A percentile compares a stretch with the other conserved stretches of the same genome.
phyloP scores from a whole-genome alignment of 2,797 vertebrate genomes.

The Aulostomus chinensis region DNA sequence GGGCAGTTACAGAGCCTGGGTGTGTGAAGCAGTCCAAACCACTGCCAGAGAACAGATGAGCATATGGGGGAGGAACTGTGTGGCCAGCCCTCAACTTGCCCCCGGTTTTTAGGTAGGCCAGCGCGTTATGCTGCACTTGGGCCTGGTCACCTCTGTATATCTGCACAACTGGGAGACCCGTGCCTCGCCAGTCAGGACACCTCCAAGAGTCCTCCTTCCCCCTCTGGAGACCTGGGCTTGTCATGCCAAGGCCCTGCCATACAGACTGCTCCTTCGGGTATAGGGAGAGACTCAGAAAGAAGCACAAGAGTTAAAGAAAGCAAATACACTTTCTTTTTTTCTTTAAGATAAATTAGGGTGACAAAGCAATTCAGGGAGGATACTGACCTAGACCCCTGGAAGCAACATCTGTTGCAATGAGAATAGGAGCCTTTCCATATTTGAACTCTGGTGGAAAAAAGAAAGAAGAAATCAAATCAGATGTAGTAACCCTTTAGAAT shows the following conservation, averaged over 20 bases:
- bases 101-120: slow-evolving; percentile 93
- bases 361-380: slow-evolving; percentile 7
- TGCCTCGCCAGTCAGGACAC: slow-evolving; percentile 93
- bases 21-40: slow-evolving; percentile 81
- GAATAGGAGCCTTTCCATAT: slow-evolving; percentile 97
- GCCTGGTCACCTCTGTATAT: slow-evolving; percentile 94
- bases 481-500: background rate
- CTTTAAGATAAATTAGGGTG: slow-evolving; percentile 40
- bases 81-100: slow-evolving; percentile 78
- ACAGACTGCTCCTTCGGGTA: slow-evolving; percentile 97
- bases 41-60: slow-evolving; percentile 74
- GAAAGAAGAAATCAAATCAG: background rate
- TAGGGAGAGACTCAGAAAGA: slow-evolving; percentile 97
- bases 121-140: slow-evolving; percentile 85
- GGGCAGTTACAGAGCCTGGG: slow-evolving; percentile 69
- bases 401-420: slow-evolving; percentile 98
- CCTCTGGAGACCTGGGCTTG: slow-evolving; percentile 97
- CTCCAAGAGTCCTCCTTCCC: slow-evolving; percentile 98
- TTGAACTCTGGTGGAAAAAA: slow-evolving; percentile 88
- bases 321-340: slow-evolving; percentile 90
- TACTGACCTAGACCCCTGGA: slow-evolving; percentile 97
- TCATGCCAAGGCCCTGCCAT: slow-evolving; percentile 99
- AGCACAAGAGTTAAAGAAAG: slow-evolving; percentile 98
- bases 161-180: slow-evolving; percentile 90
- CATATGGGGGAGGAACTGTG: slow-evolving; percentile 74